Evolutionary conservation across 2,797 vertebrate genomes (phyloP), one percentile per base, ranked within the genome.

Genomic region (Protosalanx chinensis): DNA sequence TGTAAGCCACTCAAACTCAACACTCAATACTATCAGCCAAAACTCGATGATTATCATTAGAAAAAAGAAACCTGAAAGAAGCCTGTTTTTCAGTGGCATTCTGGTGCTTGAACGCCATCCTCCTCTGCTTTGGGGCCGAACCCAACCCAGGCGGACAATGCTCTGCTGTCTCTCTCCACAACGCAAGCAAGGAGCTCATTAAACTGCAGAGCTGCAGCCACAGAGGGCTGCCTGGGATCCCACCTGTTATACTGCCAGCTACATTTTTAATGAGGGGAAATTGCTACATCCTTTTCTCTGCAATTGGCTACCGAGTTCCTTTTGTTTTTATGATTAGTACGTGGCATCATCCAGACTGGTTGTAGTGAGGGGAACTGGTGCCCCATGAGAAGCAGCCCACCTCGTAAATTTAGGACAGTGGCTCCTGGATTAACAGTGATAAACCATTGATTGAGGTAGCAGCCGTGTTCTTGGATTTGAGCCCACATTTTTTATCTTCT

Each of bases 241-340:
- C 89, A 91, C 88, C 90, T 92, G 91, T 84, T 85, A 72, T 46
- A 41, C 74, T 76, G 78, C 76, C 79, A 79, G 78, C 77, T 78
- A 64, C 70, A 79, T 84, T 85, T 88, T 87, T 90, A 90, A 86
- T 87, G 86, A 87, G 81, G 71, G 58, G 58, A 82, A 84, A 84
- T 77, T 79, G 75, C 72, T 59, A 68, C 76, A 64, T 86, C 72
- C 76, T 83, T 83, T 84, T 77, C 75, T 78, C 79, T 79, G 82
- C 84, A 84, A 87, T 88, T 71, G 69, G 78, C 63, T 83, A 57
- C 72, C 76, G 30, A 6, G 67, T 76, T 79, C 70, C 74, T 77
- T 71, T 20, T 73, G 62, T 75, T 82, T 70, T 82, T 81, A 74
- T 80, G 69, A 81, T 83, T 60, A 78, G 72, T 62, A 32, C 58